Conservation (phyloP, 2,113 vertebrate species). For the Pycnonotus jocosus region DNA sequence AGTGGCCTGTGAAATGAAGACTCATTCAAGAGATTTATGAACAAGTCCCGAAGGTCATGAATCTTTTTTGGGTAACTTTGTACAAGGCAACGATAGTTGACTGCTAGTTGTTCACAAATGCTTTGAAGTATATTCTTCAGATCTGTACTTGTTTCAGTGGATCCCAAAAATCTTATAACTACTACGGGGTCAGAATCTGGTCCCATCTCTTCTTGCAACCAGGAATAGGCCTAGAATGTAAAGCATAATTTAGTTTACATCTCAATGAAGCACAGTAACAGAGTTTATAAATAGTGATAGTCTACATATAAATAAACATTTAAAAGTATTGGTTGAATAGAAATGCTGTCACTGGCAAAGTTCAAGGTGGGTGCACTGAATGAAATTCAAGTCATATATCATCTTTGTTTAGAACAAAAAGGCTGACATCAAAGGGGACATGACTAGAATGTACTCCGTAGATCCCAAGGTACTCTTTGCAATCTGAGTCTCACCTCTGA, state of each 20-base stretch:
- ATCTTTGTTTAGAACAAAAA: neutral
- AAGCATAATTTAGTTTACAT: slow-evolving; percentile 10
- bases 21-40: slow-evolving; percentile 92
- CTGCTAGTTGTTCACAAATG: slow-evolving; percentile 93
- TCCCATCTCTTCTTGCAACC: slow-evolving; percentile 93
- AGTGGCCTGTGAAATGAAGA: slow-evolving; percentile 90
- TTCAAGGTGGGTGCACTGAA: neutral
- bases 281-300: neutral
- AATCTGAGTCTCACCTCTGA: neutral
- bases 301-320: neutral
- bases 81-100: slow-evolving; percentile 92
- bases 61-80: slow-evolving; percentile 95
- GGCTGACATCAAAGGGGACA: neutral
- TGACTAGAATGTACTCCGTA: neutral
- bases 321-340: neutral
- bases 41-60: slow-evolving; percentile 91
- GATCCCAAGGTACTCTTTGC: neutral
- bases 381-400: neutral
- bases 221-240: slow-evolving; percentile 88
- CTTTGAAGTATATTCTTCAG: slow-evolving; percentile 91
- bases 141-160: slow-evolving; percentile 85
- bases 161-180: slow-evolving; percentile 91
- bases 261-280: neutral
- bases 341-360: neutral
- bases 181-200: slow-evolving; percentile 93